These are phyloP conservation scores for Rambutsinella grinnellia DNA, from an alignment of 2,888 invertebrate genomes.

Conservation along the genomic window DNA sequence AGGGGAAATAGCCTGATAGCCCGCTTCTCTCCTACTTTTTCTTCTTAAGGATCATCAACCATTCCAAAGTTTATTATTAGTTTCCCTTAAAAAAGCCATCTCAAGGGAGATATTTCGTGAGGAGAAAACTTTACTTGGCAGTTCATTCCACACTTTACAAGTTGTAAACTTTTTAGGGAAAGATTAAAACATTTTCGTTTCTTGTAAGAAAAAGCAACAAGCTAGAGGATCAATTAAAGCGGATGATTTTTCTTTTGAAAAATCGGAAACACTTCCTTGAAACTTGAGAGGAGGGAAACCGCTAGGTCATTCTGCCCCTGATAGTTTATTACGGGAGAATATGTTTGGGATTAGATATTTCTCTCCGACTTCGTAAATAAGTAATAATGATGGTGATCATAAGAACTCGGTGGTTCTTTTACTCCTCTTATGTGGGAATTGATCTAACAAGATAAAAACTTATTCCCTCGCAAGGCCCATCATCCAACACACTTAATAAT, in stretches of 20 bases:
- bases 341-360: neutral
- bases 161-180: too few relatives aligned
- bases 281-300: neutral
- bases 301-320: neutral
- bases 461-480: conserved; percentile 3
- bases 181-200: too few relatives aligned
- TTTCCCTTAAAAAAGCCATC: neutral
- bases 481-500: conserved; percentile 50
- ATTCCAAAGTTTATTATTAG: neutral
- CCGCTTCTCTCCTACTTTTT: neutral
- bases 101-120: conserved; percentile 8
- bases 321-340: neutral
- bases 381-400: conserved; percentile 8
- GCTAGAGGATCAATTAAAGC: too few relatives aligned
- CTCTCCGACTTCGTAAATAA: neutral
- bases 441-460: conserved; percentile 50
- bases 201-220: too few relatives aligned
- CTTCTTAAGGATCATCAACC: neutral
- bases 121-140: conserved; percentile 20
- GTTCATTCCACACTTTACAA: conserved; percentile 6
- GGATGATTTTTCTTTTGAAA: neutral
- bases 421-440: conserved; percentile 31
- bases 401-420: neutral
- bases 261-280: neutral
- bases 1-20: neutral